A percentile compares a stretch with the other conserved stretches of the same genome.
Conservation (phyloP, 2,113 vertebrate genomes). For the Eulacestoma nigropectus region DNA sequence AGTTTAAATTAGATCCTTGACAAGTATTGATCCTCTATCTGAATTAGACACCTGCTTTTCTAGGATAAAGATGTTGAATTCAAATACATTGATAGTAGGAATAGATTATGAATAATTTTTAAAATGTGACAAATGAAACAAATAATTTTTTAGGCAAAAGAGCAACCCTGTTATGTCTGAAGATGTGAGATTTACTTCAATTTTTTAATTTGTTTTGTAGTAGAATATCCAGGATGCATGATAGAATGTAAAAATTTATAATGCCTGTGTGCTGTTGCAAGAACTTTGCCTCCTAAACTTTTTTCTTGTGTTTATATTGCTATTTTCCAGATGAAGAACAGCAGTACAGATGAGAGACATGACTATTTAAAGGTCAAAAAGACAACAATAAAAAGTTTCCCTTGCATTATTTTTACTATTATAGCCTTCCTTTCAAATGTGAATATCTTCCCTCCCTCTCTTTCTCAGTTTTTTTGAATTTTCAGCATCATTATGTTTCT, state of each 20-base stretch:
- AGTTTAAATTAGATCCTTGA: background rate
- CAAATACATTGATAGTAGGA: background rate
- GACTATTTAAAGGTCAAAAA: background rate
- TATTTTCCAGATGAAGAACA: background rate
- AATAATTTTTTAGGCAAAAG: background rate
- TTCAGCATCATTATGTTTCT: constrained; percentile 4
- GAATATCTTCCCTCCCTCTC: background rate
- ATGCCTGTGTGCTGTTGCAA: background rate
- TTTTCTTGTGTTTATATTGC: background rate
- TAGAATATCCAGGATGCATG: background rate
- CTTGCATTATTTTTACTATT: background rate
- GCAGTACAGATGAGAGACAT: background rate
- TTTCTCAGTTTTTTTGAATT: background rate
- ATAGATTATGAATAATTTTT: background rate
- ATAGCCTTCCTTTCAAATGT: background rate
- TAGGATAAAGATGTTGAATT: background rate
- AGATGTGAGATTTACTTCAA: background rate
- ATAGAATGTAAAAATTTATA: background rate
- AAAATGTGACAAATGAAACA: background rate
- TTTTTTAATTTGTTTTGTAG: background rate
- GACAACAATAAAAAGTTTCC: background rate
- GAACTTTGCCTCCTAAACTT: background rate
- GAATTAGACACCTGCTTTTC: background rate
- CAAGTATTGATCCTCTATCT: background rate
- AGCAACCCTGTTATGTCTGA: background rate